A percentile compares a stretch with the other conserved stretches of the same genome.
Evolutionary conservation across 1,140 invertebrate genomes (phyloP).

Genomic region (Melanaphis sacchari): DNA sequence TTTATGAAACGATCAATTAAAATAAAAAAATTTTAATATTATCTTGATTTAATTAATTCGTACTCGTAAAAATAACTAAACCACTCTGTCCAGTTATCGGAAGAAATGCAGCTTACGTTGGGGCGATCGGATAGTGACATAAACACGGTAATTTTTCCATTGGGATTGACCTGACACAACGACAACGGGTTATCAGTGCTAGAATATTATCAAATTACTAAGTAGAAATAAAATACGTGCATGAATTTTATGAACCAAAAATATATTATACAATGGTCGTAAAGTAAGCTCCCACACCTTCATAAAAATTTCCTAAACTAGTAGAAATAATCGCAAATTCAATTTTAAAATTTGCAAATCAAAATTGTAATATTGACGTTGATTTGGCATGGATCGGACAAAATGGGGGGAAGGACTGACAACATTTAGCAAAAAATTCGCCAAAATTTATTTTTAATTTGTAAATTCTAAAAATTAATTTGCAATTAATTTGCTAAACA

Average conservation of each 20-base stretch:
- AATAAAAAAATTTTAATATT: background rate
- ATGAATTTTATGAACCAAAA: background rate
- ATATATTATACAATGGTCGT: no score
- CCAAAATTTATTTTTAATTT: no score
- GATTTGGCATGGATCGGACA: no score
- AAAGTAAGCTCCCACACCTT: no score
- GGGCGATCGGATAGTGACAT: background rate
- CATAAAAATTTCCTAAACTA: no score
- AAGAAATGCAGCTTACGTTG: background rate
- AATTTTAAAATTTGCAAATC: no score
- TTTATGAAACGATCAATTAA: background rate
- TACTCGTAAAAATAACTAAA: slow-evolving; percentile 35
- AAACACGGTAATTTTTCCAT: background rate
- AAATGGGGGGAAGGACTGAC: no score
- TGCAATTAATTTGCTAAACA: no score
- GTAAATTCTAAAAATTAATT: no score
- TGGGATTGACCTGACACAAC: background rate
- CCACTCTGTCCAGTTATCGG: background rate
- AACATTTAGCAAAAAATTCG: no score
- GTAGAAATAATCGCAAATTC: no score
- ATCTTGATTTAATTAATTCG: background rate
- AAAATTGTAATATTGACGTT: no score
- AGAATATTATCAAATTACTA: background rate
- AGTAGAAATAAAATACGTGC: background rate
- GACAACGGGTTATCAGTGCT: background rate